These are phyloP conservation scores for Macrosiphum euphorbiae DNA, from an alignment of 2,888 invertebrate genomes.

Conservation along the genomic window DNA sequence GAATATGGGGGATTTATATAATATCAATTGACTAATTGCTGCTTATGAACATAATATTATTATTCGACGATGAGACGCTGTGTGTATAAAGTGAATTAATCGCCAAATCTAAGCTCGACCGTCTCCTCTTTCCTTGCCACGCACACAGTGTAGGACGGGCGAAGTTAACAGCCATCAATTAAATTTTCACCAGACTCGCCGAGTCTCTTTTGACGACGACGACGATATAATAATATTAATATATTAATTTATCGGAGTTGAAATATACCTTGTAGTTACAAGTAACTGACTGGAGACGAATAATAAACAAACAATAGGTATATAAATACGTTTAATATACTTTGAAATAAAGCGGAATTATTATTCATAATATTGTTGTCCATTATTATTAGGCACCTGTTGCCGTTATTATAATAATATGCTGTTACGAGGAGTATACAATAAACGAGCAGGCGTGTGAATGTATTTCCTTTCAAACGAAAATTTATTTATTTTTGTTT, in stretches of 20 bases:
- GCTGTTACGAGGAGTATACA: no score
- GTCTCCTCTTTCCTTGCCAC: neutral
- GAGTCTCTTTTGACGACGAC: neutral
- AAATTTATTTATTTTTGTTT: neutral
- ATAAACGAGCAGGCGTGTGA: no score
- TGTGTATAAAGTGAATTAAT: neutral
- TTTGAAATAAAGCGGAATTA: neutral
- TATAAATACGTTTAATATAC: neutral
- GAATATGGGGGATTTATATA: neutral
- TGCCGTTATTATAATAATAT: no score
- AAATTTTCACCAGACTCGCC: neutral
- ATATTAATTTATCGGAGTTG: neutral
- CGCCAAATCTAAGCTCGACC: neutral
- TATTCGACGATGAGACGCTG: neutral
- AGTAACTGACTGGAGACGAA: neutral
- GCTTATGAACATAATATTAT: neutral
- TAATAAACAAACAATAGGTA: neutral
- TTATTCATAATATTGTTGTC: neutral
- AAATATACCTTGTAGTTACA: neutral
- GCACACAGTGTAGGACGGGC: neutral
- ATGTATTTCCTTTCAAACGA: neutral
- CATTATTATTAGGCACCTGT: neutral
- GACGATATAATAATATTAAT: no score
- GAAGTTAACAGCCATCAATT: neutral
- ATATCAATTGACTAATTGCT: neutral